Base-by-base conservation (phyloP, 2,888 invertebrate species). In the Eupeodes luniger region DNA sequence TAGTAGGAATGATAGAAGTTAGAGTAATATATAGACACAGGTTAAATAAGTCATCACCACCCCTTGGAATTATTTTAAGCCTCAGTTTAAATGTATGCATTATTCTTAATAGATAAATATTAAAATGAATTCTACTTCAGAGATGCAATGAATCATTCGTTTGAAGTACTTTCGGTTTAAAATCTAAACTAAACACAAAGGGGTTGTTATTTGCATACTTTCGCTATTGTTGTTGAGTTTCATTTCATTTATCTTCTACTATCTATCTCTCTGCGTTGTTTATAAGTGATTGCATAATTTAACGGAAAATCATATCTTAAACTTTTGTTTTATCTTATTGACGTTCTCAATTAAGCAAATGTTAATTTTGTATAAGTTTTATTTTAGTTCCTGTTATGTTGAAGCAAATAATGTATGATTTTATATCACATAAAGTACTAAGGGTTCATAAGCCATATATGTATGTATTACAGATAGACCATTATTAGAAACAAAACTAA, bases 121-220 rank as follows among this genome's bases (percentile, higher is more conserved):
- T 64, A 12, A 6, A 64, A 47, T 27, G 64, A 64, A 66, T 66
- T 66, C 10, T 27, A 66, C 14, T 27, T 27, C 1, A 47, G 11
- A 44, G 19, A 64, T 64, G 6, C 27, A 66, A 27, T 66, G 27
- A 66, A 49, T 66, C 27, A 34, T 40, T 40, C 11, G 1, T 19
- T 59, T 66, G 27, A 47, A 66, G 47, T 66, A 66, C 66, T 49
- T 66, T 66, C 9, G 27, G 66, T 66, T 49, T 34, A 6, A 62
- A 11, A 2, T 59, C 16, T 11, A n/a, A 67, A 34, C 16, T 11
- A 27, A 67, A 34, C 10, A 69, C 53, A 53, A 69, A 69, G 53
- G 69, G 51, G 36, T 1, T 53, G 4, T 40, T 53, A 40, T 69
- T 69, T 69, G 53, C 53, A 40, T 55, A 69, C 69, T 55, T 69